Evolutionary conservation across 2,113 vertebrate species (phyloP), one percentile per base, ranked within the genome.

Genomic region (Alethe castanea): DNA sequence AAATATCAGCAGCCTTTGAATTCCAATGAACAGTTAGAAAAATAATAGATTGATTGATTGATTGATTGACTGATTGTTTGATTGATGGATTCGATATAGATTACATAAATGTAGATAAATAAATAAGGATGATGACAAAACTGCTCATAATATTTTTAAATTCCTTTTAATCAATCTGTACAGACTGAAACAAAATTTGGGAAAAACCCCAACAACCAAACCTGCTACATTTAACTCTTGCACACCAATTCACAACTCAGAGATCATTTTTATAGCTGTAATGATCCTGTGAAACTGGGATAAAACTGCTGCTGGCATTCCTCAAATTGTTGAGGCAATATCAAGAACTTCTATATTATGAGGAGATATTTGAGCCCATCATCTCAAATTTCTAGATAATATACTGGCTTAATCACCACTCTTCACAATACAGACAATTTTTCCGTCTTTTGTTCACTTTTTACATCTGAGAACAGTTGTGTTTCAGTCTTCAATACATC

Each of bases 401-500:
- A 12, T 25, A 72, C 66, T 56, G 81, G 94, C 53, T 96, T 94
- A 91, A 97, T 94, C 87, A 79, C 57, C 56, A 40, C 61, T 92
- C 79, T 91, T 65, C 48, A 76, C 88, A 96, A 69, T 16, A 90
- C 66, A 88, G 42, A 36, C 65, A 91, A 96, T 92, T 48, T 79
- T 88, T 66, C 78, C 29, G 23, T 52, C 73, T 72, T 96, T 93
- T 95, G 81, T 94, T 85, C 59, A 74, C 73, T 95, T 96, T 90
- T 88, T 64, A 64, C 90, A 92, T 97, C 54, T 95, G 67, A 72
- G 52, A 93, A 74, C 20, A 87, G 59, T 69, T 40, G 54, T 17
- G 9, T 95, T 97, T 94, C 77, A 73, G 24, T 95, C 95, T 96
- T 82, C 88, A 71, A 13, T 74, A 50, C 81, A 78, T 82, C 76